Conservation (phyloP, 2,888 invertebrate species). For the Rhaphigaster nebulosa region DNA sequence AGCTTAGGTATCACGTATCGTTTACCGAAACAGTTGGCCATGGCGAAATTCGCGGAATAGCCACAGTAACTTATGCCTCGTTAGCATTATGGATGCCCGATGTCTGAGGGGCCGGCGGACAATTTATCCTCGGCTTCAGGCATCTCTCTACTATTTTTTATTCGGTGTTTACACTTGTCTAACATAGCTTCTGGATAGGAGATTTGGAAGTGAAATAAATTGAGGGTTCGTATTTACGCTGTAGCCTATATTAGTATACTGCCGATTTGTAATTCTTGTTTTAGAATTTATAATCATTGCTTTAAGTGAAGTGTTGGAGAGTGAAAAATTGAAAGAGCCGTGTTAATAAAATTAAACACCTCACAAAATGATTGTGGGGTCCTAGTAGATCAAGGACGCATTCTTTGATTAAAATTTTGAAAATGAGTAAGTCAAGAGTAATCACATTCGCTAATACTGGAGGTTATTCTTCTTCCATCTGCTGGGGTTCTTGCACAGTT, state of each 20-base stretch:
- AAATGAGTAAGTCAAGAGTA: too few species aligned
- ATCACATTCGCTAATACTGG: too few species aligned
- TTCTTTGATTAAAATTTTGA: too few species aligned
- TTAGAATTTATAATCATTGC: neutral
- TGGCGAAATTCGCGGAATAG: neutral
- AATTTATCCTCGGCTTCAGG: slow-evolving; percentile 1
- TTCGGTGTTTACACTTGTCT: neutral
- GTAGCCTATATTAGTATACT: neutral
- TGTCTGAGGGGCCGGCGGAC: neutral
- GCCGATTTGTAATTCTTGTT: neutral
- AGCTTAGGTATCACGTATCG: neutral
- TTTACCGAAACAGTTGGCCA: neutral
- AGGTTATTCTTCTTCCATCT: too few species aligned
- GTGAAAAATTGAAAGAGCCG: too few species aligned
- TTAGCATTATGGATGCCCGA: neutral
- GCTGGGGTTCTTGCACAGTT: too few species aligned
- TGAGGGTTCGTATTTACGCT: neutral
- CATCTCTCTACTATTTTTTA: neutral
- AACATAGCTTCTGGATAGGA: neutral
- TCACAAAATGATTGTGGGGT: too few species aligned
- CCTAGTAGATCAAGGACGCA: too few species aligned
- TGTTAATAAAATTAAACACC: too few species aligned
- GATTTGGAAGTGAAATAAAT: neutral
- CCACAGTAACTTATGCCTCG: neutral
- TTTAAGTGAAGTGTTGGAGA: too few species aligned